Conservation (phyloP, 2,797 vertebrate species). For the Brotula barbata region DNA sequence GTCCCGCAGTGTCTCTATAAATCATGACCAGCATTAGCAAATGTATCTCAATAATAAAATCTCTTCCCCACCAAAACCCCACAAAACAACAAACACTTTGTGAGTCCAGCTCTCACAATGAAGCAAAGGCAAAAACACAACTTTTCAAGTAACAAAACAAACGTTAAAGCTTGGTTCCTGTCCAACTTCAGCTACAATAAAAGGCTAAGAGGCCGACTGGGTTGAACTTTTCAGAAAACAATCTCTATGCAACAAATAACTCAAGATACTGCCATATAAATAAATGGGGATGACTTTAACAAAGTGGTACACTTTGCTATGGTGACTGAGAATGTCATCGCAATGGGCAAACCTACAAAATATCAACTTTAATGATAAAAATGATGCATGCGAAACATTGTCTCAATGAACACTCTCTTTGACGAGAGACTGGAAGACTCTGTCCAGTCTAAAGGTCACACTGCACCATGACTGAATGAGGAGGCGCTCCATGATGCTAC, state of each 20-base stretch:
- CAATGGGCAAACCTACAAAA: conserved; percentile 13
- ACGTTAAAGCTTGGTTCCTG: conserved; percentile 68
- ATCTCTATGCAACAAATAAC: conserved; percentile 51
- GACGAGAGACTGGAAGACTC: not conserved
- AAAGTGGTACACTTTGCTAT: too few relatives aligned
- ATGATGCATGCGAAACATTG: conserved; percentile 60
- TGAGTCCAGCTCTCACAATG: conserved; percentile 79
- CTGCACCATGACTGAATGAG: conserved; percentile 1
- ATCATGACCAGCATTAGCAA: conserved; percentile 85
- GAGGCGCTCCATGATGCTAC: conserved; percentile 10
- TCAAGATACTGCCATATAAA: conserved; percentile 19
- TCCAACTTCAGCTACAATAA: conserved; percentile 44
- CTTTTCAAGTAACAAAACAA: conserved; percentile 51
- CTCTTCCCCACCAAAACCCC: conserved; percentile 18
- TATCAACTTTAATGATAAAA: conserved; percentile 14
- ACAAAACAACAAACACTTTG: conserved; percentile 33
- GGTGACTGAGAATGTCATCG: conserved; percentile 10
- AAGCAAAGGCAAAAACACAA: conserved; percentile 51
- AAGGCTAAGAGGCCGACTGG: conserved; percentile 40
- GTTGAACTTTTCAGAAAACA: conserved; percentile 52
- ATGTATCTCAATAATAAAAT: conserved; percentile 52
- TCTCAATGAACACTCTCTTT: too few relatives aligned
- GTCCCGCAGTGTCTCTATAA: conserved; percentile 82
- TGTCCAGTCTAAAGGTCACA: conserved; percentile 14
- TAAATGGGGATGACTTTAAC: conserved; percentile 13